A percentile compares a stretch with the other conserved stretches of the same genome.
Conservation (phyloP, 2,888 invertebrate genomes). For the Pardosa pseudoannulata region DNA sequence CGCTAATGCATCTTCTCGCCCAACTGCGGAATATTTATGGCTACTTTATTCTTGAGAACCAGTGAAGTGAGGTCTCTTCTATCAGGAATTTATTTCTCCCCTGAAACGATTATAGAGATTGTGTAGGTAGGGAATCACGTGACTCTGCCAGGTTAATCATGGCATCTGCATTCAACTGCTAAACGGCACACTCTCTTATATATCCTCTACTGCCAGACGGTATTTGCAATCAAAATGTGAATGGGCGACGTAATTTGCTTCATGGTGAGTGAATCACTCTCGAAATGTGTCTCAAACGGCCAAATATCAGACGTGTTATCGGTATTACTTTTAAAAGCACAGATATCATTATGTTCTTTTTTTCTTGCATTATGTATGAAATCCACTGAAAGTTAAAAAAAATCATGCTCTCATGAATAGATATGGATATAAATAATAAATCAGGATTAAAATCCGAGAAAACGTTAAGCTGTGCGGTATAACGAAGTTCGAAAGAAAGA, state of each 20-base stretch:
- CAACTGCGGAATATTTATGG: constrained; percentile 2
- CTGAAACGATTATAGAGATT: neutral
- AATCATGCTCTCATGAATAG: too few species aligned
- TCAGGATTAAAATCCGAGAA: too few species aligned
- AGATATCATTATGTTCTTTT: too few species aligned
- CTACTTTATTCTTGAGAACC: constrained; percentile 5
- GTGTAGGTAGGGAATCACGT: neutral
- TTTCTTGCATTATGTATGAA: too few species aligned
- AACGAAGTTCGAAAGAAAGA: too few species aligned
- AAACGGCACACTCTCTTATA: neutral
- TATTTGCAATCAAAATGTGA: neutral
- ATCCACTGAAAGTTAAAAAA: too few species aligned
- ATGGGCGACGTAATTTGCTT: neutral
- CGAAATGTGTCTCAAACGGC: too few species aligned
- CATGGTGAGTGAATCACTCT: neutral
- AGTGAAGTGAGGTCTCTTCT: neutral
- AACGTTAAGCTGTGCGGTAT: too few species aligned
- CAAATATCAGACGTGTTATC: too few species aligned
- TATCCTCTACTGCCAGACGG: neutral
- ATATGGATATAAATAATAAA: too few species aligned
- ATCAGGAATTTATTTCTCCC: neutral
- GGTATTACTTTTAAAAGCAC: too few species aligned
- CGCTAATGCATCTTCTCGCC: constrained; percentile 13
- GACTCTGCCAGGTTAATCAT: neutral
- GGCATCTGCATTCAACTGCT: neutral